Evolutionary conservation across 2,888 invertebrate genomes (phyloP).

Genomic region (Beris morrisii): DNA sequence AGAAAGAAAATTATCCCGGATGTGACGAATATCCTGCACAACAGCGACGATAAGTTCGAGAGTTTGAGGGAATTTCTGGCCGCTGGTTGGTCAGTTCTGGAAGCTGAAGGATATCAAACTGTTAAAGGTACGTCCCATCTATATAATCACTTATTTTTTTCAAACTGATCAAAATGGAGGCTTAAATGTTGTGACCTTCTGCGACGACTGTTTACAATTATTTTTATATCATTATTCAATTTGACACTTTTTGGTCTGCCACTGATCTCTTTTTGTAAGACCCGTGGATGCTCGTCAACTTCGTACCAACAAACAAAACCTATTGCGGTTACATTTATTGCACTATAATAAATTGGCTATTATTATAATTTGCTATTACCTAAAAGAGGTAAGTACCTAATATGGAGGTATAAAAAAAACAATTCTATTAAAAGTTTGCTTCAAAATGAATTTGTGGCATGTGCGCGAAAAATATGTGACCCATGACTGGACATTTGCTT

Average conservation of each 20-base stretch:
- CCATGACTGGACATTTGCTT: too few species aligned
- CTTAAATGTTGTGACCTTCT: constrained; percentile 3
- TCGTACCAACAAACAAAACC: too few species aligned
- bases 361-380: too few species aligned
- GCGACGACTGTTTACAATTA: neutral
- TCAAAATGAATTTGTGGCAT: too few species aligned
- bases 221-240: constrained; percentile 2
- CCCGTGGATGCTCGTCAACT: neutral
- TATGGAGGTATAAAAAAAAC: too few species aligned
- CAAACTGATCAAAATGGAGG: neutral
- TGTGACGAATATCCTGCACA: constrained; percentile 33
- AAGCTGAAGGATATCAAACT: constrained; percentile 52
- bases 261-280: neutral
- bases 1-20: constrained; percentile 54
- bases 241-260: neutral
- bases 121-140: constrained; percentile 48
- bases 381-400: too few species aligned
- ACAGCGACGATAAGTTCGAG: constrained; percentile 48
- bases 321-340: too few species aligned
- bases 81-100: constrained; percentile 51
- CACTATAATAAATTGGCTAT: too few species aligned
- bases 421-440: too few species aligned
- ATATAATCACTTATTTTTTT: neutral
- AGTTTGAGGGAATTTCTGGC: constrained; percentile 32
- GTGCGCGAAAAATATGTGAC: too few species aligned